These are phyloP conservation scores for Poecilia velifera DNA, from an alignment of 2,797 vertebrate species.

Conservation along the genomic window DNA sequence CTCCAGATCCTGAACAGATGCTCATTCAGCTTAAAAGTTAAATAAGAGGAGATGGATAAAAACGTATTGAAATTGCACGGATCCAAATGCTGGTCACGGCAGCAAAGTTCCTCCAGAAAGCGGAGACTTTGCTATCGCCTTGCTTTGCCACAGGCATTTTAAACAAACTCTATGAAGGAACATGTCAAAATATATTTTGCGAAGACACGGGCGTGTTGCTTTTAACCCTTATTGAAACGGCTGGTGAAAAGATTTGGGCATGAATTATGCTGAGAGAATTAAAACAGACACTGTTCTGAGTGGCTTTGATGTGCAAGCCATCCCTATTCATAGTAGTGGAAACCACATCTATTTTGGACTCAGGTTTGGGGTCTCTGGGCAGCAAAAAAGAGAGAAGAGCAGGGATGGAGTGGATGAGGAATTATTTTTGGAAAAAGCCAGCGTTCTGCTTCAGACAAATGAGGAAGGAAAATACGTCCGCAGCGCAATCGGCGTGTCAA, in stretches of 20 bases:
- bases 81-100: background rate
- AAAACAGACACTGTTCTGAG: constrained; percentile 75
- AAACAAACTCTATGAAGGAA: background rate
- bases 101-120: background rate
- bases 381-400: constrained; percentile 54
- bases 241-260: constrained; percentile 39
- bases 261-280: constrained; percentile 66
- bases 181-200: background rate
- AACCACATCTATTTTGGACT: constrained; percentile 82
- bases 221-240: constrained; percentile 33
- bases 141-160: background rate
- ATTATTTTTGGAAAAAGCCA: constrained; percentile 67
- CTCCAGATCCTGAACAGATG: background rate
- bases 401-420: constrained; percentile 55
- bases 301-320: constrained; percentile 70
- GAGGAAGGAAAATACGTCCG: background rate
- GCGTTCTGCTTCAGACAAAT: constrained; percentile 44
- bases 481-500: background rate
- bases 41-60: background rate
- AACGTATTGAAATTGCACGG: background rate
- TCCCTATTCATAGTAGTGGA: constrained; percentile 75
- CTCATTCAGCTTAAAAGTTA: background rate
- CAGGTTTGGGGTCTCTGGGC: constrained; percentile 79
- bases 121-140: background rate
- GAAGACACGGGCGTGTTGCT: constrained; percentile 24